Evolutionary conservation across 1,140 invertebrate species (phyloP), one percentile per base, ranked within the genome.

Genomic region (Diorhabda carinulata): DNA sequence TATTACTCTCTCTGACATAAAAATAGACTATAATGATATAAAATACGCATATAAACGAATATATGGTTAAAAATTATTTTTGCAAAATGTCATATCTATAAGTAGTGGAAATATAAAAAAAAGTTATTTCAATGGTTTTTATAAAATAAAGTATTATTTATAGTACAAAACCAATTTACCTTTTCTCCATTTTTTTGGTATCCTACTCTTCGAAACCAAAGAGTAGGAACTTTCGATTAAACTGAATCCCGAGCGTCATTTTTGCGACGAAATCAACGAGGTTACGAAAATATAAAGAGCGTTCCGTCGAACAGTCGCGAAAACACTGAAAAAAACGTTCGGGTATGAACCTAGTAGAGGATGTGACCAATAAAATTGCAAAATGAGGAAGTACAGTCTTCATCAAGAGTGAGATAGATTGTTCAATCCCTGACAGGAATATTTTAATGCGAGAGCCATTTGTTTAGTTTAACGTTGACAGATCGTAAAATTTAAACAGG

Each of bases 401-500:
- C 7, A 43, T n/a, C 43, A 43, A 62, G 25, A 62, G 61, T 10
- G 61, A 42, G 43, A 62, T n/a, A 43, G n/a, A 43, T 59, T 6
- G 58, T 41, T 59, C 58, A n/a, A 41, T 62, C 61, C 43, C 61
- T 44, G 43, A n/a, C 43, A 62, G 61, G 61, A 62, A 62, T 62
- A 43, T 62, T 62, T 42, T 62, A 62, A 62, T 62, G 61, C 43
- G 61, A 43, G 7, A 43, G 61, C 61, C 61, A 62, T 62, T 62
- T 62, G 61, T 62, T 62, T 62, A 43, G 61, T 62, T 62, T 62
- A 62, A 62, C 10, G 61, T 43, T 62, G 61, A 43, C 61, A 62
- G 61, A 62, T 62, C 41, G 42, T 62, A 8, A 52, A 52, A 52
- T 3, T 52, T 52, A 6, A n/a, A 6, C 3, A 4, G 47, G 47